Evolutionary conservation across 53 echinoderm and acorn worm genomes (phyloP).

Genomic region (Temnopleurus reevesii): DNA sequence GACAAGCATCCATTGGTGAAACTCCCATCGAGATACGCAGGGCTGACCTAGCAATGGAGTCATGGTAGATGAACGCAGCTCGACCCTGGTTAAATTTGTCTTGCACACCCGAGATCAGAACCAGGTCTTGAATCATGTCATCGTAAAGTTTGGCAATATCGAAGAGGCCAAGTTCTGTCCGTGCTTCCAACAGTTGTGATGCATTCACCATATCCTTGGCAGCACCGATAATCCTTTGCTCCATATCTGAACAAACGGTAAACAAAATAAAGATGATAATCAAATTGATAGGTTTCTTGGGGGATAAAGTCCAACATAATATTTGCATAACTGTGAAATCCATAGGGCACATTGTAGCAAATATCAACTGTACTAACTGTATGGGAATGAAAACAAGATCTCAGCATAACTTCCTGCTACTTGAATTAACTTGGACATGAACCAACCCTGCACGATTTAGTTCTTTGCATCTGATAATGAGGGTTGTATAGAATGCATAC

Average conservation of each 20-base stretch:
- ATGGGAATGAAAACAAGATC: too few relatives aligned
- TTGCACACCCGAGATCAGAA: conserved; percentile 10
- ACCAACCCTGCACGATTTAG: too few relatives aligned
- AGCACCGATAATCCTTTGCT: conserved; percentile 8
- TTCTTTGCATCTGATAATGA: too few relatives aligned
- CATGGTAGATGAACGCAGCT: conserved; percentile 54
- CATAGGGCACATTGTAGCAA: too few relatives aligned
- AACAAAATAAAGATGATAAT: neutral
- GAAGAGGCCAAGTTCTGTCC: neutral
- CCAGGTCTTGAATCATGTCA: conserved; percentile 43
- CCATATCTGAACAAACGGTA: conserved; percentile 40
- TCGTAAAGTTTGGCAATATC: conserved; percentile 50
- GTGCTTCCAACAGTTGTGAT: neutral
- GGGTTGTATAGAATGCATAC: too few relatives aligned
- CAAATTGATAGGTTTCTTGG: neutral
- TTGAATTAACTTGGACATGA: too few relatives aligned
- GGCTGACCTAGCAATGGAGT: conserved; percentile 57
- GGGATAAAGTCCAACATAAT: neutral
- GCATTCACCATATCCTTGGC: conserved; percentile 49
- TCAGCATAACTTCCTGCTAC: too few relatives aligned
- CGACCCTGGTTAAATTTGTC: conserved; percentile 53
- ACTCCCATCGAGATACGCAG: conserved; percentile 46
- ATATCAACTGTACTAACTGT: too few relatives aligned
- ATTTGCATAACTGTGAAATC: too few relatives aligned
- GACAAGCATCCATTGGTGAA: conserved; percentile 39